Conservation (phyloP, 2,797 vertebrate species). For the Rhyacichthys aspro region DNA sequence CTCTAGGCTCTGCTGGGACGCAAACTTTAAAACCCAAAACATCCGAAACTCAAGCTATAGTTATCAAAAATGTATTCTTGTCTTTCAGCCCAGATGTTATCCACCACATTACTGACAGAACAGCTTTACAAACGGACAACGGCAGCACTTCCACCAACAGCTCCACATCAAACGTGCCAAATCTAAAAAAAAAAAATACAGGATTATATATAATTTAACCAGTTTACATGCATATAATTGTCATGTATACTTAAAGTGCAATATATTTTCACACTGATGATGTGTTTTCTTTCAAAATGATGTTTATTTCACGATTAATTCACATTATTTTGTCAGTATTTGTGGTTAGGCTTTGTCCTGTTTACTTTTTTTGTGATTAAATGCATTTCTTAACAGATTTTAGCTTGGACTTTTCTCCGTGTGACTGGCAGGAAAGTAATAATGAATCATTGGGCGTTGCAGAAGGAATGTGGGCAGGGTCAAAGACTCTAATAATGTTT, state of each 20-base stretch:
- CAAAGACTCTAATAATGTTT: constrained; percentile 52
- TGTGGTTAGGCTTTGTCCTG: constrained; percentile 7
- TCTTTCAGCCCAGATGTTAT: constrained; percentile 84
- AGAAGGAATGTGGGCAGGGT: constrained; percentile 60
- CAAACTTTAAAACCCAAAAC: constrained; percentile 11
- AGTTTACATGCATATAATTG: constrained; percentile 8
- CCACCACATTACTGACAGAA: constrained; percentile 81
- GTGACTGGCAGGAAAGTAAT: constrained; percentile 24
- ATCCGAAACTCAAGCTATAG: constrained; percentile 31
- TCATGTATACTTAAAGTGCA: constrained; percentile 53
- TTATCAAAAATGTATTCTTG: constrained; percentile 76
- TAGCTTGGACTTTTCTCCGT: constrained; percentile 3
- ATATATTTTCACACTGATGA: constrained; percentile 34
- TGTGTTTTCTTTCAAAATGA: constrained; percentile 13
- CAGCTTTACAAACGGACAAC: constrained; percentile 72
- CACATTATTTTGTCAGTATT: neutral
- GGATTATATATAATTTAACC: neutral
- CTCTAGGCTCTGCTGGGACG: constrained; percentile 45
- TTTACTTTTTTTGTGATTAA: constrained; percentile 17
- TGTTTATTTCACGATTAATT: constrained; percentile 25
- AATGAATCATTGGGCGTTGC: constrained; percentile 63
- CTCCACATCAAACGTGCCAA: constrained; percentile 23
- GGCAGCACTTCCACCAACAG: constrained; percentile 66
- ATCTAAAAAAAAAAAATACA: constrained; percentile 4
- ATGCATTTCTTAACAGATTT: constrained; percentile 2